Evolutionary conservation across 2,797 vertebrate genomes (phyloP), one percentile per base, ranked within the genome.

Genomic region (Dermochelys coriacea): DNA sequence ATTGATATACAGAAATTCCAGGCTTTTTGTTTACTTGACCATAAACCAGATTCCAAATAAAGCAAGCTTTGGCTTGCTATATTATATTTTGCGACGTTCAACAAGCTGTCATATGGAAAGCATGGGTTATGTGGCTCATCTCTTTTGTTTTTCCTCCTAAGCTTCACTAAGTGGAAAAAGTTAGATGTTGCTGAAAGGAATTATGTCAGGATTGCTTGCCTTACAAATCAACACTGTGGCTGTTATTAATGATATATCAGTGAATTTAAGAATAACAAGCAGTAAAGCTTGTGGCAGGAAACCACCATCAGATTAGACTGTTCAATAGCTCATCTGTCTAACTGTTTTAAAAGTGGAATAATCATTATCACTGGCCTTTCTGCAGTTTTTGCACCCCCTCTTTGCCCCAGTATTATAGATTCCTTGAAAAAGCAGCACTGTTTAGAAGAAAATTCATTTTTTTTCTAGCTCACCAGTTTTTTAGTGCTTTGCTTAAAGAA

Each of bases 21-120:
- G 82, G 82, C 83, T 96, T 98, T 98, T 97, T 97, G 97, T 98
- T 96, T 95, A 93, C 86, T 88, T 93, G 92, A 93, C 75, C 96
- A 95, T 95, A 96, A 98, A 93, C 75, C 95, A 86, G 94, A 97
- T 95, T 97, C 88, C 86, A 94, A 93, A 97, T 97, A 96, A 97
- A 91, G 95, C 51, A 55, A 92, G 49, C 89, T 93, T 86, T 93
- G 87, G 74, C 85, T 92, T 90, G 80, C 85, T 85, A 84, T 27
- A 29, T 90, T 93, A 0, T 52, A 88, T 95, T 93, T 1, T 1
- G 82, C 93, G 94, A 68, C 54, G 87, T 49, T 79, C 80, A 93
- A 41, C 29, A 80, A 51, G 82, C 80, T 95, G 86, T 77, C 94
- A 92, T 82, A 61, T 68, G 88, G 57, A 75, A 94, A 75, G 64